Percentiles rank a stretch among this genome's conserved stretches.
Conservation (phyloP, 1,140 invertebrate genomes). For the Goniozus legneri region DNA sequence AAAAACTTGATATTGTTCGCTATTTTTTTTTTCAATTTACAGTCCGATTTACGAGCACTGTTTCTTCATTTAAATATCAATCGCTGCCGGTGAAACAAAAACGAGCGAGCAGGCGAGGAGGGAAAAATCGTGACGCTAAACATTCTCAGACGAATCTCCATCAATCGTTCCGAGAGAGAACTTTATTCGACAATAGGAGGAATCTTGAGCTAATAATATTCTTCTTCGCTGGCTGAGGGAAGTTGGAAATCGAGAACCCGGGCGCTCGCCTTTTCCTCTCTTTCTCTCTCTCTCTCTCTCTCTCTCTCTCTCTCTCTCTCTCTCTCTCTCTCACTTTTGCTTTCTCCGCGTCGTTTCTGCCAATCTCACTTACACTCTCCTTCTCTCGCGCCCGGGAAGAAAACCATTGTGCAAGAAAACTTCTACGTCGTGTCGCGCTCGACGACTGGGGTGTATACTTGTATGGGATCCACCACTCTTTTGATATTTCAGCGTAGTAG, state of each 20-base stretch:
- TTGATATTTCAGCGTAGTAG: constrained; percentile 52
- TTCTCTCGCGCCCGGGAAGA: constrained; percentile 18
- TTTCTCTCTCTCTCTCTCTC: constrained; percentile 19
- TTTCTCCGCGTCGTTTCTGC: no score
- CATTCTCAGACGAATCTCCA: no score
- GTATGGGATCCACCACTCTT: constrained; percentile 40
- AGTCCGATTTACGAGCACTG: no score
- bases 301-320: constrained; percentile 8
- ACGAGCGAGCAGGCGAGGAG: no score
- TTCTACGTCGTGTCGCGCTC: constrained; percentile 14
- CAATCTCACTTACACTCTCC: no score
- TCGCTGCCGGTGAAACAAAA: no score
- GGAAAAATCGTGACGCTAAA: no score
- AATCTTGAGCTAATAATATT: constrained; percentile 52
- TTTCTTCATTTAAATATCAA: no score
- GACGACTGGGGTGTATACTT: constrained; percentile 25
- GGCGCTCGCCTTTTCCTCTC: constrained; percentile 14
- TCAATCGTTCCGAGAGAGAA: constrained; percentile 17
- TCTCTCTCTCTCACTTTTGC: constrained; percentile 13
- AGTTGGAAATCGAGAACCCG: background rate
- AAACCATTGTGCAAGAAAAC: constrained; percentile 38
- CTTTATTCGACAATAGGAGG: constrained; percentile 45
- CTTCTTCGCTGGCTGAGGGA: constrained; percentile 27
- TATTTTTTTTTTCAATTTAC: no score
- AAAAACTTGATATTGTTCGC: no score